Conservation (phyloP, 2,113 vertebrate species). For the Scopus umbretta region DNA sequence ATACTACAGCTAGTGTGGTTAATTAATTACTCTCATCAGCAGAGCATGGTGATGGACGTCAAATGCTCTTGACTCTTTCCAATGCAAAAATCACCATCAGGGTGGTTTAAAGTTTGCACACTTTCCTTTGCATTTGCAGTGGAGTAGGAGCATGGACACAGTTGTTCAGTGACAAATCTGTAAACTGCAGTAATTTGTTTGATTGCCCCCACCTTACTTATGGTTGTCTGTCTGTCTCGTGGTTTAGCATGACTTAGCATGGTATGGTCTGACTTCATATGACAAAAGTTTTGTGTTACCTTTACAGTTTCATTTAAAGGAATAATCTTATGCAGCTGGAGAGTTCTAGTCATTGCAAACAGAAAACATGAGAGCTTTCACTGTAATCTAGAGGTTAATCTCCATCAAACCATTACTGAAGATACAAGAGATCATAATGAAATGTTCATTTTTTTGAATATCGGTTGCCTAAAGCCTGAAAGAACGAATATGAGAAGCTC, state of each 20-base stretch:
- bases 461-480: neutral
- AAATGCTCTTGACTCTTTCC: neutral
- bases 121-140: neutral
- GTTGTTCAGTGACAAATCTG: neutral
- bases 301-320: neutral
- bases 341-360: neutral
- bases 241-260: neutral
- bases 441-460: slow-evolving; percentile 8
- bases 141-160: neutral
- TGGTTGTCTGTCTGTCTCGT: neutral
- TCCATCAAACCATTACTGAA: neutral
- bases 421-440: slow-evolving; percentile 15
- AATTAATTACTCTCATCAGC: neutral
- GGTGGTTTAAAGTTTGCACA: neutral
- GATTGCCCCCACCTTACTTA: neutral
- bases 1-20: neutral
- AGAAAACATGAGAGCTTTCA: neutral
- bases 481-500: neutral
- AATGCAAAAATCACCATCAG: neutral
- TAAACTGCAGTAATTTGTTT: neutral
- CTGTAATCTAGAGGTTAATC: slow-evolving; percentile 22
- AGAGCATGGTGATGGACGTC: neutral
- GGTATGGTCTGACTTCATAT: neutral
- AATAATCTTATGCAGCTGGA: neutral
- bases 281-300: neutral